Percentiles rank a stretch among this genome's conserved stretches.
These are phyloP conservation scores for Archips xylosteana DNA, from an alignment of 2,888 invertebrate species.

Conservation along the genomic window DNA sequence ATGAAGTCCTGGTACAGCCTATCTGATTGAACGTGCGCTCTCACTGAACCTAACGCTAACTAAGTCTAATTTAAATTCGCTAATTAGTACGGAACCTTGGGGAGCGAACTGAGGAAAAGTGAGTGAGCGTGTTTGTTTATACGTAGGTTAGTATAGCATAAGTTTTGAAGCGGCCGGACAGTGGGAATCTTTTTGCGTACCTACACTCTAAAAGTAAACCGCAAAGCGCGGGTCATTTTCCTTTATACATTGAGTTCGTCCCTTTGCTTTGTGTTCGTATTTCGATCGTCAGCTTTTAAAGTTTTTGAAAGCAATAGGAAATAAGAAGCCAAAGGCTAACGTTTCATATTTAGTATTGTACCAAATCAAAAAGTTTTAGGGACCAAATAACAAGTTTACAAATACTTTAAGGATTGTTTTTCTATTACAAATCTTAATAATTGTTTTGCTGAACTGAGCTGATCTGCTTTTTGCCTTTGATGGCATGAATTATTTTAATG, in stretches of 20 bases:
- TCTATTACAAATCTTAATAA: no score
- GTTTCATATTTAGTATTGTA: conserved; percentile 3
- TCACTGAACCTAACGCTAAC: conserved; percentile 32
- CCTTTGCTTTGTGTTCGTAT: conserved; percentile 28
- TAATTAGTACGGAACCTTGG: conserved; percentile 39
- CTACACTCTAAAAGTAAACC: conserved; percentile 18
- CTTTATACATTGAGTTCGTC: conserved; percentile 24
- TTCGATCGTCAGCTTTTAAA: conserved; percentile 30
- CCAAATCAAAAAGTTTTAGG: background rate
- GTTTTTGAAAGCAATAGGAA: conserved; percentile 24
- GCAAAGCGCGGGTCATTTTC: conserved; percentile 28
- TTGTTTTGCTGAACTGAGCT: no score
- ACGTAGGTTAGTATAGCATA: conserved; percentile 9
- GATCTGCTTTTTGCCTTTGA: no score
- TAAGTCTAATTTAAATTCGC: conserved; percentile 40
- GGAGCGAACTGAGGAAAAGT: conserved; percentile 30
- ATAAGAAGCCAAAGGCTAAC: conserved; percentile 14
- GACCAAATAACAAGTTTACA: no score
- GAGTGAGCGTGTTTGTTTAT: background rate
- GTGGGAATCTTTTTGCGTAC: conserved; percentile 18
- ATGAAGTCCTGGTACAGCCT: conserved; percentile 9
- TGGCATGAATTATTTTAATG: no score
- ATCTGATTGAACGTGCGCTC: conserved; percentile 38
- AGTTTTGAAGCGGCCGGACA: conserved; percentile 22
- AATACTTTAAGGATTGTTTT: no score